Evolutionary conservation across 2,797 vertebrate genomes (phyloP).

Genomic region (Chaetophractus vellerosus): DNA sequence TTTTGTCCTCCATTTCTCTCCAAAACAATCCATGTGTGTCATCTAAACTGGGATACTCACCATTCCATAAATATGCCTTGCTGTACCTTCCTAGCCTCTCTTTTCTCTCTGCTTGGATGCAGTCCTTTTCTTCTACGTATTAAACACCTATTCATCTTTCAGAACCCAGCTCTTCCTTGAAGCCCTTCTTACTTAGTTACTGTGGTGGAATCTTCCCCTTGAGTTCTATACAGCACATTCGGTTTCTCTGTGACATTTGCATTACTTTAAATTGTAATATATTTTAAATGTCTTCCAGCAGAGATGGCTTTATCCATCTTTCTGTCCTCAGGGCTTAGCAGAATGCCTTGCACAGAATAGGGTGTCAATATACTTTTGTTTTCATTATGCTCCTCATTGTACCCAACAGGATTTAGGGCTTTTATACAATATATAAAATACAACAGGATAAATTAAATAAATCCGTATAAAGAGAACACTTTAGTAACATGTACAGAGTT

Average conservation of each 20-base stretch:
- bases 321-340: background rate
- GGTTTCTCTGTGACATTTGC: background rate
- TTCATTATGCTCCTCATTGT: background rate
- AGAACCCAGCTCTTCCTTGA: background rate
- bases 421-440: background rate
- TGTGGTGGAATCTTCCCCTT: background rate
- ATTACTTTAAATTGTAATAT: too few relatives aligned
- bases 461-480: background rate
- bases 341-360: background rate
- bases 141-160: background rate
- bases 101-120: background rate
- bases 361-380: background rate
- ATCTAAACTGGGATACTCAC: too few relatives aligned
- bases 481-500: background rate
- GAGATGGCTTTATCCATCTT: background rate
- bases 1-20: background rate
- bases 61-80: accelerated
- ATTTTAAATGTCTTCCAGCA: background rate
- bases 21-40: too few relatives aligned
- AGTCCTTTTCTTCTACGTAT: background rate
- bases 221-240: background rate
- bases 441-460: background rate
- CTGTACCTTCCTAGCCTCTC: background rate
- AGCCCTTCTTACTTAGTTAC: background rate
- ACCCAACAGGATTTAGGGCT: background rate